phyloP scores from a whole-genome alignment of 2,113 vertebrate genomes.

The Blennius ocellaris region DNA sequence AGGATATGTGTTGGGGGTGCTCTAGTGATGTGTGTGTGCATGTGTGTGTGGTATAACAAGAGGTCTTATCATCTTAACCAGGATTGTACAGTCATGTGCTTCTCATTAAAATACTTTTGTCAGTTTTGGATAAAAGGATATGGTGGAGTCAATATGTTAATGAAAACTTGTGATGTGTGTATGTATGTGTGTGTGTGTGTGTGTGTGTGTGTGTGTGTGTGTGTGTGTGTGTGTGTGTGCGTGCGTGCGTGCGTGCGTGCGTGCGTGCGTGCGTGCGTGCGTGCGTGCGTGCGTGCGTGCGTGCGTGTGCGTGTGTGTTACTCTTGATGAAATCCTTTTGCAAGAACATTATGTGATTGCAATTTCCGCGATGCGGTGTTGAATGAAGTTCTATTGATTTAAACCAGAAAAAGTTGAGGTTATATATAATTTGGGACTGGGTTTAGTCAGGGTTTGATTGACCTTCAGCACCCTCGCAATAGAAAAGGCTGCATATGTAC shows the following conservation, averaged over 20 bases:
- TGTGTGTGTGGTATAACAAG: slow-evolving; percentile 43
- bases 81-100: slow-evolving; percentile 73
- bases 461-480: background rate
- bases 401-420: too few relatives aligned
- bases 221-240: slow-evolving; percentile 17
- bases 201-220: too few relatives aligned
- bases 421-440: too few relatives aligned
- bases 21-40: slow-evolving; percentile 34
- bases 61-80: slow-evolving; percentile 59
- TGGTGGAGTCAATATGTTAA: slow-evolving; percentile 24
- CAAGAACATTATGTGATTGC: too few relatives aligned
- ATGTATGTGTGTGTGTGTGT: slow-evolving; percentile 1
- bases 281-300: too few relatives aligned
- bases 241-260: background rate
- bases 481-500: background rate
- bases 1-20: slow-evolving; percentile 22
- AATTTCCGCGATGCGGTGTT: too few relatives aligned
- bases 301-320: too few relatives aligned
- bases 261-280: too few relatives aligned
- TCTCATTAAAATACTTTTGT: slow-evolving; percentile 71
- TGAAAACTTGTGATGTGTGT: slow-evolving; percentile 7
- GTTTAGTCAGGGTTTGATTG: too few relatives aligned
- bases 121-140: slow-evolving; percentile 52
- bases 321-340: too few relatives aligned
- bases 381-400: too few relatives aligned